These are phyloP conservation scores for Tachysurus fulvidraco DNA, from an alignment of 2,113 vertebrate species.

Conservation along the genomic window DNA sequence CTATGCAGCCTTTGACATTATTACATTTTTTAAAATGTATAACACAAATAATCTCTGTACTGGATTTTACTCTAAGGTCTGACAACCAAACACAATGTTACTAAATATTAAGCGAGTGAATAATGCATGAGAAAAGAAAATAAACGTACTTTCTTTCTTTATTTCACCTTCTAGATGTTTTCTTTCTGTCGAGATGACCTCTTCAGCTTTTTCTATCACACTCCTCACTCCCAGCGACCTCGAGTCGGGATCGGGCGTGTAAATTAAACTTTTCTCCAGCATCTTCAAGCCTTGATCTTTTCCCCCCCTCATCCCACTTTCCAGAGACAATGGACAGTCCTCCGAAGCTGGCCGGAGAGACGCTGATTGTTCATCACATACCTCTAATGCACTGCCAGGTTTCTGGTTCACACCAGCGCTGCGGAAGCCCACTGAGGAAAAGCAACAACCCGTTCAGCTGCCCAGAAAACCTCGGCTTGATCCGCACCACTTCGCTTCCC, in stretches of 20 bases:
- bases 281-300: not conserved
- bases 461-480: constrained; percentile 80
- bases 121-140: not conserved
- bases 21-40: not conserved
- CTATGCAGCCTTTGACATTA: not conserved
- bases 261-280: constrained; percentile 32
- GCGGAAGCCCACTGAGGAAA: constrained; percentile 75
- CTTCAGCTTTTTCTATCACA: constrained; percentile 24
- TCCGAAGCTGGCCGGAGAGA: constrained; percentile 90
- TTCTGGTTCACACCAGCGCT: constrained; percentile 74
- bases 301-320: not conserved
- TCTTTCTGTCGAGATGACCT: constrained; percentile 19
- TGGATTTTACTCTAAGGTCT: not conserved
- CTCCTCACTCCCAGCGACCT: constrained; percentile 48
- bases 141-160: not conserved
- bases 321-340: constrained; percentile 85
- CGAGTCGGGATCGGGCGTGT: constrained; percentile 38
- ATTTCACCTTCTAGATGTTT: constrained; percentile 41
- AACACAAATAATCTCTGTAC: not conserved
- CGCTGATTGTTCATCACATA: constrained; percentile 96
- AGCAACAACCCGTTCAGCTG: constrained; percentile 84
- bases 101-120: not conserved
- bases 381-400: constrained; percentile 97
- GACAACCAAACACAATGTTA: not conserved
- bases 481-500: constrained; percentile 78